These are phyloP conservation scores for Pseudochirops cupreus DNA, from an alignment of 2,797 vertebrate species.

Conservation along the genomic window DNA sequence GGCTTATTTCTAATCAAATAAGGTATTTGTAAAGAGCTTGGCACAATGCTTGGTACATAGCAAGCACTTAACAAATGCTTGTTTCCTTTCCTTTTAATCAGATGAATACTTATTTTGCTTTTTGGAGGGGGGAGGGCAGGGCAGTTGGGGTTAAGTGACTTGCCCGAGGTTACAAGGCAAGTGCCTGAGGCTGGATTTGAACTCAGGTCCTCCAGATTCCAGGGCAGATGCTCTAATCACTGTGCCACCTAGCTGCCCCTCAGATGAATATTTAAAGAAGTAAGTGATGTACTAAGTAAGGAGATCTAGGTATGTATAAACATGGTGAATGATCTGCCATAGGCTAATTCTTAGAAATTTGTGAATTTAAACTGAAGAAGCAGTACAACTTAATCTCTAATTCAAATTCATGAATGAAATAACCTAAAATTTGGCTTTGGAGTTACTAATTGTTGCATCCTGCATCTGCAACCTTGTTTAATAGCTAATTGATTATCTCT, in stretches of 20 bases:
- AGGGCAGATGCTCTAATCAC: no score
- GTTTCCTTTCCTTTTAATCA: constrained; percentile 9
- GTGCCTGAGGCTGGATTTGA: no score
- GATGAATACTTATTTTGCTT: not conserved
- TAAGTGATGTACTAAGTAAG: constrained; percentile 26
- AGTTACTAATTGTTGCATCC: not conserved
- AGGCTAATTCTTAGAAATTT: not conserved
- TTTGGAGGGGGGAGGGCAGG: no score
- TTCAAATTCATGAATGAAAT: constrained; percentile 4
- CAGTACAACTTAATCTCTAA: constrained; percentile 14
- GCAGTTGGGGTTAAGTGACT: no score
- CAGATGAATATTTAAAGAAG: constrained; percentile 16
- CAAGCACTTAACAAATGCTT: no score
- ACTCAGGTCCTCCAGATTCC: no score
- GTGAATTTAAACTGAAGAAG: constrained; percentile 29
- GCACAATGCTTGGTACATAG: no score
- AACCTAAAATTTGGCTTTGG: accelerated
- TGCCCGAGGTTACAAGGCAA: no score
- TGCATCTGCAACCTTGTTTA: not conserved
- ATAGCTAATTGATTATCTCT: not conserved
- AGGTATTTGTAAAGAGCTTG: no score
- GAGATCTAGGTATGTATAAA: not conserved
- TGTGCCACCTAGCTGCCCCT: no score
- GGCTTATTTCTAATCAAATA: constrained; percentile 33
- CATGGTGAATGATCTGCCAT: not conserved